Evolutionary conservation across 2,888 invertebrate genomes (phyloP).

Genomic region (Nymphalis polychloros): DNA sequence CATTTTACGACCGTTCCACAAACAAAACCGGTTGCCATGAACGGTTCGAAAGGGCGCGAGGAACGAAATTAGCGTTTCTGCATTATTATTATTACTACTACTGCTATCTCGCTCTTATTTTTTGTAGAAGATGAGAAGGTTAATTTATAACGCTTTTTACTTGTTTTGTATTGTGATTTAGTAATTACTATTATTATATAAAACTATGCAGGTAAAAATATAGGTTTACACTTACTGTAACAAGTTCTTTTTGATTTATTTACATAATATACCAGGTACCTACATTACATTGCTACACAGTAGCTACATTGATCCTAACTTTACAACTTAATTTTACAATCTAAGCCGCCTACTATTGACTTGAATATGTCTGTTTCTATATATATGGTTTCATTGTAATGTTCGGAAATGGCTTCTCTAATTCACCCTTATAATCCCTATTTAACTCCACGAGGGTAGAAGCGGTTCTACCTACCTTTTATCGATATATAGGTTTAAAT

Average conservation of each 20-base stretch:
- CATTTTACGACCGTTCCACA: constrained; percentile 72
- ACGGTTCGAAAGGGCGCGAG: constrained; percentile 75
- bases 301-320: neutral
- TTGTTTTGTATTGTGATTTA: neutral
- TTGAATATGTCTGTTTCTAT: constrained; percentile 8
- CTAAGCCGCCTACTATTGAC: neutral
- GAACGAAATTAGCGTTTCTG: constrained; percentile 65
- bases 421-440: constrained; percentile 38
- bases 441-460: constrained; percentile 26
- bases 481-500: neutral
- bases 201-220: too few species aligned
- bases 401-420: constrained; percentile 39
- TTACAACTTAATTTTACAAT: neutral
- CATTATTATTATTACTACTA: constrained; percentile 64
- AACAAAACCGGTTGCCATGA: constrained; percentile 79
- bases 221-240: too few species aligned
- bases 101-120: constrained; percentile 53
- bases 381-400: constrained; percentile 29
- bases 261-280: too few species aligned
- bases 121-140: constrained; percentile 5
- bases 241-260: too few species aligned
- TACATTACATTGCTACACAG: too few species aligned
- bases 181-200: too few species aligned
- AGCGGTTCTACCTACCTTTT: constrained; percentile 7
- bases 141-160: neutral